Evolutionary conservation across 2,113 vertebrate genomes (phyloP), one percentile per base, ranked within the genome.

Genomic region (Nyctibius bracteatus): DNA sequence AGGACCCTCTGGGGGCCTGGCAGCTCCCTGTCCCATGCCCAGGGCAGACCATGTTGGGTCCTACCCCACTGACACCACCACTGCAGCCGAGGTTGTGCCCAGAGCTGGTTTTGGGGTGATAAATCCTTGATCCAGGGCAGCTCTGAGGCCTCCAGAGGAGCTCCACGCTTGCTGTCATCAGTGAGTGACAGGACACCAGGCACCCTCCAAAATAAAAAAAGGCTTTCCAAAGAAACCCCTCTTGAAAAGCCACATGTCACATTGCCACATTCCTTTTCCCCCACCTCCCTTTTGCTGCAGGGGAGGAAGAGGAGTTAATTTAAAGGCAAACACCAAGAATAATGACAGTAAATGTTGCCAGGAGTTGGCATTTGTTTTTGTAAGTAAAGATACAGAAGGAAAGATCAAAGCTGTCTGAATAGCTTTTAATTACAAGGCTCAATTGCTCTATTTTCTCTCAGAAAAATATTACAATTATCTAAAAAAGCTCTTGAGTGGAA

Each of bases 391-490:
- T 67, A 73, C 46, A 52, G 80, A 81, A 37, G 47, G 73, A 77
- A 92, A 87, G 90, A 96, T 96, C 95, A 96, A 95, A 94, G 92
- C 77, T 81, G 81, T 52, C 65, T 90, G 94, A 88, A 86, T 81
- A 75, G 91, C 92, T 95, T 97, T 96, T 96, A 94, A 97, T 94
- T 91, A 92, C 10, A 8, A 90, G 72, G 68, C 54, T 94, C 52
- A 52, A 95, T 91, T 94, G 91, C 88, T 94, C 77, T 88, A 86
- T 95, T 94, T 94, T 92, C 83, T 84, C 86, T 46, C 63, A 43
- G 80, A 91, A 92, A 96, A 92, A 71, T 84, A 74, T 81, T 46
- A 47, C 89, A 95, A 93, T 94, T 91, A 94, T 65, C 75, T 78
- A 78, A 95, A 66, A 90, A 90, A 92, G 91, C 88, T 75, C 44